A percentile compares a stretch with the other conserved stretches of the same genome.
Evolutionary conservation across 2,113 vertebrate species (phyloP).

Genomic region (Bos javanicus): DNA sequence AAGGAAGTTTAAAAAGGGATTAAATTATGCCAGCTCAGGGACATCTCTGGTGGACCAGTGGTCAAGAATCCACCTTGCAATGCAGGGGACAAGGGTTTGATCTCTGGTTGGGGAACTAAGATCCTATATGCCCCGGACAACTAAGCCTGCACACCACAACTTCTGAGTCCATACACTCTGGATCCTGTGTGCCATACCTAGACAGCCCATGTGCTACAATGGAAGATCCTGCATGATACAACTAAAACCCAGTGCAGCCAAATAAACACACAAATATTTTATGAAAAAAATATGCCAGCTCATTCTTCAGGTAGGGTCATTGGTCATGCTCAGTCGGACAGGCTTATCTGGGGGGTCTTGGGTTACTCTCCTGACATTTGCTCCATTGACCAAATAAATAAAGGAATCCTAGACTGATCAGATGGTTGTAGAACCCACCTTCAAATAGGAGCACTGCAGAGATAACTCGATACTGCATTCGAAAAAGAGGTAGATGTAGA

Average conservation of each 20-base stretch:
- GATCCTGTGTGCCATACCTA: background rate
- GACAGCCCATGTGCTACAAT: background rate
- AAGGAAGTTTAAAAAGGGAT: background rate
- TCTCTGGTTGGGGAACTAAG: background rate
- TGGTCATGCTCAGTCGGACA: background rate
- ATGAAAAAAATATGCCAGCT: background rate
- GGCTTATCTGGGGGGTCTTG: background rate
- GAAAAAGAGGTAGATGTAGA: background rate
- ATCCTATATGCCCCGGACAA: background rate
- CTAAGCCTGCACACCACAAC: background rate
- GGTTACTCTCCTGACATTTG: background rate
- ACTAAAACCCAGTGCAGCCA: fast-evolving
- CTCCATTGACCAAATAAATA: background rate
- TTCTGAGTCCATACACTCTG: background rate
- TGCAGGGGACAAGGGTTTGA: background rate
- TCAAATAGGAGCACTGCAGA: background rate
- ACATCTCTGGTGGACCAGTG: background rate
- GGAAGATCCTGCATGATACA: background rate
- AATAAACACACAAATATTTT: background rate
- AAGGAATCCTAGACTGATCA: background rate
- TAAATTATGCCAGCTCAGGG: background rate
- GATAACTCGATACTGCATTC: background rate
- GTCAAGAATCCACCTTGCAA: background rate
- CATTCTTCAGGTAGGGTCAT: background rate
- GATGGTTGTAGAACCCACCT: background rate